phyloP scores from a whole-genome alignment of 2,888 invertebrate genomes.

The Megalurothrips usitatus region DNA sequence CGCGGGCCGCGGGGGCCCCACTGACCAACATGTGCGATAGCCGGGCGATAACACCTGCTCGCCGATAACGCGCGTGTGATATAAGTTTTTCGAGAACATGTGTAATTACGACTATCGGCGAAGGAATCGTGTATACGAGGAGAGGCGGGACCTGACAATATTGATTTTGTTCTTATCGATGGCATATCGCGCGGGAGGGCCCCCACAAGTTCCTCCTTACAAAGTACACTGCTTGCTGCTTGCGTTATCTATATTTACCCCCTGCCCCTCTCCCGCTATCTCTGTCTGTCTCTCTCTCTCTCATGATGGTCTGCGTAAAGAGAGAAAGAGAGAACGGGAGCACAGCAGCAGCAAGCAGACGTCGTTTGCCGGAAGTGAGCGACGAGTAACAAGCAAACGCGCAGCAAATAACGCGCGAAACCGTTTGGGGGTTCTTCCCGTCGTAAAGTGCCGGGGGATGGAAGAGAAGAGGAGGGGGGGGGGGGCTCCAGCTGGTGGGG shows the following conservation, averaged over 20 bases:
- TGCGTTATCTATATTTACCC: no score
- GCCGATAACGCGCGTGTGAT: neutral
- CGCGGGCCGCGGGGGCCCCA: neutral
- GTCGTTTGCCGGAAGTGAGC: no score
- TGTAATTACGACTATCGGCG: slow-evolving; percentile 4
- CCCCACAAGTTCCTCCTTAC: no score
- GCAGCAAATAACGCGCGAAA: no score
- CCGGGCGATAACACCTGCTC: neutral
- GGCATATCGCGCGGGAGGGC: neutral
- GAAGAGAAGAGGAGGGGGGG: neutral
- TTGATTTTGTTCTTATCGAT: neutral
- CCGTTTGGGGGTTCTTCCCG: no score
- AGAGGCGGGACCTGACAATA: neutral
- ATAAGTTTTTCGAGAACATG: slow-evolving; percentile 8
- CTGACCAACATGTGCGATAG: neutral
- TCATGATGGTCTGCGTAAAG: no score
- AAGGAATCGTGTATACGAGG: neutral
- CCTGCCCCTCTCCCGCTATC: no score
- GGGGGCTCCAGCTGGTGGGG: neutral
- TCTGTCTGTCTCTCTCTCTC: no score
- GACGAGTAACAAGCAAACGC: no score
- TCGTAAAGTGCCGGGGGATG: neutral
- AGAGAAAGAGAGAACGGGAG: no score
- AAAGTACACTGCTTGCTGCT: no score
- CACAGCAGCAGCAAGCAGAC: no score